Evolutionary conservation across 2,888 invertebrate genomes (phyloP).

Genomic region (Dorcus parallelipipedus): DNA sequence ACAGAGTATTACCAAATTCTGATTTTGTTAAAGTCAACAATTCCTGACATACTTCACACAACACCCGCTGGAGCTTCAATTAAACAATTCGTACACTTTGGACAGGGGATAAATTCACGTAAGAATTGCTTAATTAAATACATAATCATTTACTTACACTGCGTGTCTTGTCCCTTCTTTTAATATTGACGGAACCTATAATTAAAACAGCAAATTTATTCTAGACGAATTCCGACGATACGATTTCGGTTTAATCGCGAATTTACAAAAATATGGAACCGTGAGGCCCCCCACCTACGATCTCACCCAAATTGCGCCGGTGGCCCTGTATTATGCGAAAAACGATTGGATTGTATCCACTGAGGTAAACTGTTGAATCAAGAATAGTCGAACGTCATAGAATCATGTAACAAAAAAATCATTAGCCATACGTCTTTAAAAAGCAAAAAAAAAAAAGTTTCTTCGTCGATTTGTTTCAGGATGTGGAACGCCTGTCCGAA

Average conservation of each 20-base stretch:
- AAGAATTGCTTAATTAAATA: slow-evolving; percentile 4
- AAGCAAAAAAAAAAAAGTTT: neutral
- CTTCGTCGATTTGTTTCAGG: slow-evolving; percentile 6
- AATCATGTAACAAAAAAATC: neutral
- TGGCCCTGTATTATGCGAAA: slow-evolving; percentile 23
- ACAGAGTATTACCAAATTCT: too few relatives aligned
- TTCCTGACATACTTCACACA: slow-evolving; percentile 40
- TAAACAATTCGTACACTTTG: slow-evolving; percentile 69
- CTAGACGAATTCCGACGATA: slow-evolving; percentile 26
- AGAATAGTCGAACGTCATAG: too few relatives aligned
- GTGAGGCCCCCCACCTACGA: slow-evolving; percentile 24
- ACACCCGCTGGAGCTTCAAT: slow-evolving; percentile 40
- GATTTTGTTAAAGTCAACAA: neutral
- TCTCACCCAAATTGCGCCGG: slow-evolving; percentile 22
- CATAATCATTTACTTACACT: too few relatives aligned
- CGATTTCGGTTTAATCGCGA: slow-evolving; percentile 26
- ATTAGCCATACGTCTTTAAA: neutral
- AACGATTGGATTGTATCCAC: slow-evolving; percentile 28
- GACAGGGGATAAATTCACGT: slow-evolving; percentile 57
- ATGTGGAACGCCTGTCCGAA: slow-evolving; percentile 22
- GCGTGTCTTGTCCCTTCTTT: neutral
- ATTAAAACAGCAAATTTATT: neutral
- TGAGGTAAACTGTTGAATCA: neutral
- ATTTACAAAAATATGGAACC: slow-evolving; percentile 21
- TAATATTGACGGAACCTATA: neutral